Evolutionary conservation across 2,888 invertebrate genomes (phyloP).

Genomic region (Scelioninae gen. 1): DNA sequence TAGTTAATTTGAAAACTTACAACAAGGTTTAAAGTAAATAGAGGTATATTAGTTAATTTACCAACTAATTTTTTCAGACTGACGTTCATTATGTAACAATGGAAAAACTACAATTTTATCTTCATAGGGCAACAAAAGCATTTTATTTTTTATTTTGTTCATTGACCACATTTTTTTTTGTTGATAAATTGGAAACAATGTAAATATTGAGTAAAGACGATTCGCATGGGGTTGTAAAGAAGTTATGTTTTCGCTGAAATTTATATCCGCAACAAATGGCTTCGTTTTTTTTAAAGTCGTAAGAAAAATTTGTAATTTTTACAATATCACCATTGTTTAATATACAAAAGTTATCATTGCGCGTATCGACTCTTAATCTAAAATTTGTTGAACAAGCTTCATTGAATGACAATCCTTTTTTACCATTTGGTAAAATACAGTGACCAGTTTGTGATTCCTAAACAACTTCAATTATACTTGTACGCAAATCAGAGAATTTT

Average conservation of each 20-base stretch:
- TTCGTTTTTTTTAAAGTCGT: constrained; percentile 1
- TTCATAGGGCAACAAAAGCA: background rate
- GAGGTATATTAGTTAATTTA: no score
- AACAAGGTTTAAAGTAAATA: no score
- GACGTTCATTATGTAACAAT: no score
- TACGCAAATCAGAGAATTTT: background rate
- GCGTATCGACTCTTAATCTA: constrained; percentile 12
- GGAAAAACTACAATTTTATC: no score
- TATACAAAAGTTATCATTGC: constrained; percentile 22
- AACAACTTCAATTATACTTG: constrained; percentile 24
- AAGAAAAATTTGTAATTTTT: constrained; percentile 35
- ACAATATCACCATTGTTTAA: constrained; percentile 34
- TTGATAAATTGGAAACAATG: background rate
- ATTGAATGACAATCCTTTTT: constrained; percentile 16
- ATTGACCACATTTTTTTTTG: background rate
- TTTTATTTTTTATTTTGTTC: background rate
- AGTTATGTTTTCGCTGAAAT: constrained; percentile 15
- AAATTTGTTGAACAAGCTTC: constrained; percentile 19
- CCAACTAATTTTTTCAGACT: no score
- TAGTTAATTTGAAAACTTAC: no score
- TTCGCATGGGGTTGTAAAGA: constrained; percentile 7
- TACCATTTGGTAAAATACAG: constrained; percentile 23
- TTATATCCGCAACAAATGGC: background rate
- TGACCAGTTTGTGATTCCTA: constrained; percentile 12
- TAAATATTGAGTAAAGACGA: background rate